These are phyloP conservation scores for Ctena decussata DNA, from an alignment of 2,888 invertebrate species.

Conservation along the genomic window DNA sequence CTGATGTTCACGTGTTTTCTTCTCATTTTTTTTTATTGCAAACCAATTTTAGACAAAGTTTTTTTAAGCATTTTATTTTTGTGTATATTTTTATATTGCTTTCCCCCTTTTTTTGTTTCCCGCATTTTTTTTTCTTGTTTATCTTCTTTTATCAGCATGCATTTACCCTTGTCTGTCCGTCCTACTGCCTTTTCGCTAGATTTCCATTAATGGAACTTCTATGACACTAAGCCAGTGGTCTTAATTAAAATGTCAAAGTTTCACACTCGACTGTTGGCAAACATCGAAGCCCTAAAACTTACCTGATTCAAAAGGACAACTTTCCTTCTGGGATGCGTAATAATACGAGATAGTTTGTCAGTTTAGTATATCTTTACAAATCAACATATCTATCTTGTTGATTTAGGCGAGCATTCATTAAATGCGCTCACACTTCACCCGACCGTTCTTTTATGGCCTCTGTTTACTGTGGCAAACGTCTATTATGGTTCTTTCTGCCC, in stretches of 20 bases:
- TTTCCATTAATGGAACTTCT: not conserved
- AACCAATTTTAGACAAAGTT: no score
- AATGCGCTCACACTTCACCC: not conserved
- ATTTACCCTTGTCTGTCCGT: no score
- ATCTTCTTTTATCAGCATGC: no score
- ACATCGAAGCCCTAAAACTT: not conserved
- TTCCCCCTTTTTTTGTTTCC: no score
- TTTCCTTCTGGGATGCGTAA: not conserved
- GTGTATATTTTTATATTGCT: no score
- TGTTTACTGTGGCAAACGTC: not conserved
- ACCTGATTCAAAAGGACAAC: not conserved
- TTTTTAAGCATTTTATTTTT: no score
- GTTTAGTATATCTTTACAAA: constrained; percentile 10
- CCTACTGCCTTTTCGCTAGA: no score
- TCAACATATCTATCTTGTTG: constrained; percentile 4
- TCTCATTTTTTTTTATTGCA: no score
- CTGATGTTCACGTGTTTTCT: no score
- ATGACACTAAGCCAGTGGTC: not conserved
- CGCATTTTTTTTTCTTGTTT: no score
- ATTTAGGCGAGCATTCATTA: constrained; percentile 1
- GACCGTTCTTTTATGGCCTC: not conserved
- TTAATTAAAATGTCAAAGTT: not conserved
- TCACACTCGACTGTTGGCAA: not conserved
- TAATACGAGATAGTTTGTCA: not conserved
- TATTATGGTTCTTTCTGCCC: not conserved